Evolutionary conservation across 2,113 vertebrate species (phyloP).

Genomic region (Panthera leo): DNA sequence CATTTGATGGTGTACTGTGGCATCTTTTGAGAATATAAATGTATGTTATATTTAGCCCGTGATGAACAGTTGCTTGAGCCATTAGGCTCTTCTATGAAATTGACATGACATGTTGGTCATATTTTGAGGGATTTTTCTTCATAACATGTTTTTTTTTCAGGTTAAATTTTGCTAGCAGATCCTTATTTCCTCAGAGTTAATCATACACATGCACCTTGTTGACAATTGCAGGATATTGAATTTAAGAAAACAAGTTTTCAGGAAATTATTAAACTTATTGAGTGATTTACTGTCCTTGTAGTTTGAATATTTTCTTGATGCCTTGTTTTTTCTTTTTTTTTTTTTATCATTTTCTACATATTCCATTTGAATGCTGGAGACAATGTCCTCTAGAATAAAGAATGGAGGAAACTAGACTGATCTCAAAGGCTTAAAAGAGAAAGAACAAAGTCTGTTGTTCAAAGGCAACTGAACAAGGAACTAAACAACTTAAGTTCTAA

Average conservation of each 20-base stretch:
- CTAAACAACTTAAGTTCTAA: neutral
- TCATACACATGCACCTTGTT: neutral
- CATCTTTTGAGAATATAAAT: neutral
- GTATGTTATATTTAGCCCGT: neutral
- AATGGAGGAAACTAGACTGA: neutral
- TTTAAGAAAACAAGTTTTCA: neutral
- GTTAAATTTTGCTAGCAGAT: neutral
- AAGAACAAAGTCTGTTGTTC: neutral
- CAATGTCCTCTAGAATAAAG: neutral
- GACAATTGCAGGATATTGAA: neutral
- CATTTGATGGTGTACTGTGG: neutral
- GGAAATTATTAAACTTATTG: neutral
- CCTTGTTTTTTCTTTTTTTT: neutral
- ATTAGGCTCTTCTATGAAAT: neutral
- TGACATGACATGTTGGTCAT: neutral
- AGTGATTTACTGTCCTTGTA: neutral
- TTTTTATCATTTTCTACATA: neutral
- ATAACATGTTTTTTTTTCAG: neutral
- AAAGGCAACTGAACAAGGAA: neutral
- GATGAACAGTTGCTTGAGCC: neutral
- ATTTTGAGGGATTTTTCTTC: neutral
- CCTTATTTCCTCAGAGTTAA: neutral
- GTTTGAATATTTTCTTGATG: neutral
- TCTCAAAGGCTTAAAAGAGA: neutral
- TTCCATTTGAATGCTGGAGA: neutral